Base-by-base conservation (phyloP, 2,888 invertebrate species). In the Cybosia mesomella region DNA sequence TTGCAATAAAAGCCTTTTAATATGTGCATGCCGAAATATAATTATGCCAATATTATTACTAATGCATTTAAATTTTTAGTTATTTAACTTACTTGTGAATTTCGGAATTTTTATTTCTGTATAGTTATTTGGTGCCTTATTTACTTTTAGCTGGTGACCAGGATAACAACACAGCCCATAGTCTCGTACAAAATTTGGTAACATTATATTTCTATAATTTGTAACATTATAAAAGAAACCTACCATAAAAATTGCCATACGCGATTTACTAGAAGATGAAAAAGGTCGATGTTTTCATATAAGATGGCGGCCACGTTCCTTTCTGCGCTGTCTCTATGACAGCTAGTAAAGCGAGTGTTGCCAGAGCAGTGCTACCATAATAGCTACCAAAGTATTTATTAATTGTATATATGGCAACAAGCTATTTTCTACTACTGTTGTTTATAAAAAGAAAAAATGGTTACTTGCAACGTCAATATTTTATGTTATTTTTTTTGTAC, bases 111-210 rank as follows among this genome's bases (percentile, higher is more conserved):
- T 49, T 28, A 24, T 66, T 54, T 75, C 61, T 76, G 73, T 74
- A 49, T 43, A 69, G 32, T 79, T 60, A 58, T 77, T 76, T 81
- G 75, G 80, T 81, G 80, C 81, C 80, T 80, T 80, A 81, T n/a
- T 69, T 63, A 61, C 75, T n/a, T 73, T 76, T 73, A 71, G 69
- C 65, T 75, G 72, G 65, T 69, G 72, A 69, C 60, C 65, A 24
- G 22, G 43, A 28, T 22, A 57, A 63, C 58, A 34, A 53, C 21
- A 13, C 5, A 36, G 15, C 1, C n/a, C 3, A 7, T 59, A n/a
- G 36, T 22, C 18, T 59, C 49, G 18, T n/a, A n/a, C n/a, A 0
- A 49, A 49, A 49, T n/a, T n/a, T 49, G n/a, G 49, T 49, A 49
- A 18, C n/a, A 18, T 43, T 49, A 49, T n/a, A n/a, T 49, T n/a